These are phyloP conservation scores for Semnornis frantzii DNA, from an alignment of 2,113 vertebrate genomes.

Conservation along the genomic window DNA sequence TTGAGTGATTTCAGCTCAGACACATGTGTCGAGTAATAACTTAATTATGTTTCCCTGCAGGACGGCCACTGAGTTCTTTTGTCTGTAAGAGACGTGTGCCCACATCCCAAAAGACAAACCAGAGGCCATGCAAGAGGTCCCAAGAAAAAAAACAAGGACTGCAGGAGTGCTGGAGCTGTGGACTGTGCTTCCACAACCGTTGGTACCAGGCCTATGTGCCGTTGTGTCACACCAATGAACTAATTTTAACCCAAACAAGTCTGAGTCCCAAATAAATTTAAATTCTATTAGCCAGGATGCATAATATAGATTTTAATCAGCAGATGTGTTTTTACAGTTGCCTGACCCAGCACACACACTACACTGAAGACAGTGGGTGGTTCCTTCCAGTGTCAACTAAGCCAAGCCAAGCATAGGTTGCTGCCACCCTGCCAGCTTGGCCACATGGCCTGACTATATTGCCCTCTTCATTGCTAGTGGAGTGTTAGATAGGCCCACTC, in stretches of 20 bases:
- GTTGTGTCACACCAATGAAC: not conserved
- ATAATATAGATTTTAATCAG: not conserved
- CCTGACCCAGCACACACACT: not conserved
- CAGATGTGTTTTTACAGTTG: not conserved
- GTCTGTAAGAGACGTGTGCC: not conserved
- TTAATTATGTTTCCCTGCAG: not conserved
- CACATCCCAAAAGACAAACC: not conserved
- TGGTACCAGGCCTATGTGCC: not conserved
- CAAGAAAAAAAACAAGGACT: not conserved
- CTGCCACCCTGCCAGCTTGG: not conserved
- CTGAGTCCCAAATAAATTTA: not conserved
- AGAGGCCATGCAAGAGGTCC: not conserved
- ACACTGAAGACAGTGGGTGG: not conserved
- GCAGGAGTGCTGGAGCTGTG: not conserved
- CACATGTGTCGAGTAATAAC: not conserved
- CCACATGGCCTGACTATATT: rapidly evolving
- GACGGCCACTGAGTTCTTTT: not conserved
- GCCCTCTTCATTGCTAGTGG: not conserved
- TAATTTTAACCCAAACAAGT: not conserved
- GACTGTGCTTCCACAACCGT: not conserved
- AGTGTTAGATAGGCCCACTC: not conserved
- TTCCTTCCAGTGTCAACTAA: not conserved
- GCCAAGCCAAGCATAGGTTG: not conserved
- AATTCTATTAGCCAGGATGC: not conserved
- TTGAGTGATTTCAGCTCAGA: not conserved